These are phyloP conservation scores for Rhagonycha lutea DNA, from an alignment of 2,888 invertebrate genomes.

Conservation along the genomic window DNA sequence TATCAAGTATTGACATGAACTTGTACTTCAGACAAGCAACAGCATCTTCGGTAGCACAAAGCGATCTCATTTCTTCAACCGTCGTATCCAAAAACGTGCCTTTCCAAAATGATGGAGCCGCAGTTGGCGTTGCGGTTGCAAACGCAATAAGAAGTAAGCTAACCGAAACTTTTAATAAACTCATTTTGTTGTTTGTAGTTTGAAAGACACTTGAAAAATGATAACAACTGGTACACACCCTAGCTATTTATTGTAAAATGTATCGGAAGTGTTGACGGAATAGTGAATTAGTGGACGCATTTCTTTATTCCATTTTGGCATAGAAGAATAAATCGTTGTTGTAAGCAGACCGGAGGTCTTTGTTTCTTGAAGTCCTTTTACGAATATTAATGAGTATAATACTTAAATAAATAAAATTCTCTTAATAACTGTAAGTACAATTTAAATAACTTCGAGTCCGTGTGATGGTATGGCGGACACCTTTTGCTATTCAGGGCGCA, in stretches of 20 bases:
- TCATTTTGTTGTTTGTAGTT: constrained; percentile 34
- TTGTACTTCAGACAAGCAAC: constrained; percentile 84
- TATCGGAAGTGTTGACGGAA: constrained; percentile 38
- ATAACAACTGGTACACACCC: constrained; percentile 36
- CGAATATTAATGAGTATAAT: constrained; percentile 34
- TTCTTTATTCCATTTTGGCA: constrained; percentile 37
- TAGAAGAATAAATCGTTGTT: constrained; percentile 26
- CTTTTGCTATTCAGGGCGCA: constrained; percentile 38
- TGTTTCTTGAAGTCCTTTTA: constrained; percentile 13
- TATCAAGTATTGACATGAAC: constrained; percentile 77
- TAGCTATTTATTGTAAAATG: constrained; percentile 38
- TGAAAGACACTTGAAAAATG: constrained; percentile 32
- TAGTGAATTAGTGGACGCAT: constrained; percentile 35
- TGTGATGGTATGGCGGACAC: constrained; percentile 34
- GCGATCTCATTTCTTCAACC: constrained; percentile 76
- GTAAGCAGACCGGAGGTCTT: constrained; percentile 38
- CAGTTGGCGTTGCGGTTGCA: constrained; percentile 64
- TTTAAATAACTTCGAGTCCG: not conserved
- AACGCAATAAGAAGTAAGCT: constrained; percentile 57
- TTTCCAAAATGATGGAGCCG: constrained; percentile 71
- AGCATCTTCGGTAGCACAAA: constrained; percentile 74
- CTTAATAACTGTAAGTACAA: constrained; percentile 17
- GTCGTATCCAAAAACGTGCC: constrained; percentile 72
- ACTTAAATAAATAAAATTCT: constrained; percentile 14
- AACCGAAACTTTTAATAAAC: constrained; percentile 37